Percentiles rank a stretch among this genome's conserved stretches.
Evolutionary conservation across 2,888 invertebrate genomes (phyloP).

Genomic region (Kryphioiulus occultus): DNA sequence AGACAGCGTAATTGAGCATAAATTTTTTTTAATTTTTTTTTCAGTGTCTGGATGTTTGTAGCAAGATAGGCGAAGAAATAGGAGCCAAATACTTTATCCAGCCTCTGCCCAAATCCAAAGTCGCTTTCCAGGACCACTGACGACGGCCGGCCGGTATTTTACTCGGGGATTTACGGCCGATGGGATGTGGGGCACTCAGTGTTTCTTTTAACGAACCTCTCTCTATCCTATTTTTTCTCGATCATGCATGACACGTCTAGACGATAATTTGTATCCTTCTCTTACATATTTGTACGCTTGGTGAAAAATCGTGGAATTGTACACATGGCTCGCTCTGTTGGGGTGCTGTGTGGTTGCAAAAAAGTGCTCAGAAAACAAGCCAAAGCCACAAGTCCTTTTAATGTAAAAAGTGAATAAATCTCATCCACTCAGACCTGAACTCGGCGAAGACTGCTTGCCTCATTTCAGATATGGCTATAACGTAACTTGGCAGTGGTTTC

Average conservation of each 20-base stretch:
- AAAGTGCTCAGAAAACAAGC: constrained; percentile 23
- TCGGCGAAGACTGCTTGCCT: neutral
- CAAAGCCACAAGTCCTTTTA: constrained; percentile 23
- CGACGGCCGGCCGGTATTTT: neutral
- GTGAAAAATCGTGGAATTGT: constrained; percentile 23
- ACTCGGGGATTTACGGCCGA: neutral
- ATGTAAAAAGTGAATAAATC: constrained; percentile 23
- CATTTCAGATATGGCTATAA: neutral
- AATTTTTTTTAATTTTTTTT: neutral
- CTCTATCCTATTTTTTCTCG: constrained; percentile 9
- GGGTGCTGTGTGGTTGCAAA: neutral
- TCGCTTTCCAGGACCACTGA: constrained; percentile 35
- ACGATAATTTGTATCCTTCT: constrained; percentile 3
- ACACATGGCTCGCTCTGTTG: constrained; percentile 23
- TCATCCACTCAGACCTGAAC: neutral
- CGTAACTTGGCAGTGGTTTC: no score
- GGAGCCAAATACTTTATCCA: constrained; percentile 44
- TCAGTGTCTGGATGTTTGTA: constrained; percentile 15
- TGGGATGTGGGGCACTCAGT: neutral
- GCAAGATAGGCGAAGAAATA: constrained; percentile 32
- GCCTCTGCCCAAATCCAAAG: constrained; percentile 33
- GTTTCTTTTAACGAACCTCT: constrained; percentile 9
- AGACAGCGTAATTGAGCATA: neutral
- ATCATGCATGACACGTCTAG: constrained; percentile 23
- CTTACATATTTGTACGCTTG: constrained; percentile 23